Evolutionary conservation across 2,888 invertebrate genomes (phyloP), one percentile per base, ranked within the genome.

Genomic region (Phyllotreta cruciferae): DNA sequence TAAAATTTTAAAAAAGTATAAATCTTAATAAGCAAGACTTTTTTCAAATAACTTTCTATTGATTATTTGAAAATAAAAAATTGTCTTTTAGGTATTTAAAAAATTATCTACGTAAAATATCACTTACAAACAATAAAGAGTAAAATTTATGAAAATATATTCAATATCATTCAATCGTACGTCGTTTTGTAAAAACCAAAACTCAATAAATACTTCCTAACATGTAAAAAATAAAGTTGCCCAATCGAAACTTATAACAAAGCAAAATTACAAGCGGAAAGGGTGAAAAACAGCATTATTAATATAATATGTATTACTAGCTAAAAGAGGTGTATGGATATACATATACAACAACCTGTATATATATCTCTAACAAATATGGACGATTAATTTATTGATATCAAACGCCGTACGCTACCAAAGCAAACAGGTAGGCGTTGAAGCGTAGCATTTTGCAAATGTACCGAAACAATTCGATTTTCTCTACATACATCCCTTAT

Each of bases 371-470:
- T 79, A 78, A 79, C 76, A 73, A 73, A 70, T 73, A 79, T 79
- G 79, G 79, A 79, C 79, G 79, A 79, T 78, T 78, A 79, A 75
- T 70, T 71, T 79, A 77, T 78, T 79, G 78, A 78, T 78, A 78
- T 77, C 74, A 74, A 73, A 69, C 68, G 69, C 68, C 64, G 60
- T 56, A 64, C 57, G 47, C 47, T 24, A 56, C 57, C 54, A 61
- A 61, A 64, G 61, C 64, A 64, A 62, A 62, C 45, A 13, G 8
- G 37, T 52, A 52, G 52, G 52, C 52, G 10, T 37, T n/a, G 13
- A 52, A 52, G 52, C 52, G 10, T 52, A 52, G 52, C 52, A 10
- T 11, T 52, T 52, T 37, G 37, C 52, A 37, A 52, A 52, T 52
- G 52, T 8, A 52, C 11, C 6, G 9, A 9, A 5, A 52, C 36